Evolutionary conservation across 2,797 vertebrate species (phyloP).

Genomic region (Apogon hyalosoma): DNA sequence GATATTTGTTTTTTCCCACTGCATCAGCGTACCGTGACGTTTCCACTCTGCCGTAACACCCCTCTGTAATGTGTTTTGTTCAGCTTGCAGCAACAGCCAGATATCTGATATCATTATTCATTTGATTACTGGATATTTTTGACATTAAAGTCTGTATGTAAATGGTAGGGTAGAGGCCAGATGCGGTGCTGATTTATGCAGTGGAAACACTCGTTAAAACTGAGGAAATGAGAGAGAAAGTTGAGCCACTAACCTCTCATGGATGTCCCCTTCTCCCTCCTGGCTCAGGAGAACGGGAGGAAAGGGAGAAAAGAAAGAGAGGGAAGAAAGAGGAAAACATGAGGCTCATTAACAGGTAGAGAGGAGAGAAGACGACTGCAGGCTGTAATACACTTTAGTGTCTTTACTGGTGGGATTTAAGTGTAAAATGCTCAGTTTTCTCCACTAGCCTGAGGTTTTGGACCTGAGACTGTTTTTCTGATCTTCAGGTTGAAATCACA

Average conservation of each 20-base stretch:
- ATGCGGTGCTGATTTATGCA: background rate
- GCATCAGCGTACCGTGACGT: slow-evolving; percentile 6
- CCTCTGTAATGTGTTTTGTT: background rate
- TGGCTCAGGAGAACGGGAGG: slow-evolving; percentile 87
- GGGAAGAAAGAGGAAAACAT: slow-evolving; percentile 19
- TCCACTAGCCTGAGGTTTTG: background rate
- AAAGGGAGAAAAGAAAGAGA: slow-evolving; percentile 43
- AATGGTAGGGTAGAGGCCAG: background rate
- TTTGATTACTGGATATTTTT: background rate
- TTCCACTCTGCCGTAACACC: background rate
- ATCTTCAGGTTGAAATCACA: background rate
- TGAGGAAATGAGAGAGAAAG: slow-evolving; percentile 40
- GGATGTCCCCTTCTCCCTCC: slow-evolving; percentile 94
- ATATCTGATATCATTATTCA: background rate
- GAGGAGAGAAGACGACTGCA: slow-evolving; percentile 14
- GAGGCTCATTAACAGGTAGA: slow-evolving; percentile 31
- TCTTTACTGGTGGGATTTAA: background rate
- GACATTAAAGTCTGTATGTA: background rate
- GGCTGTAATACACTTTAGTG: background rate
- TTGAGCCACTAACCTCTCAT: slow-evolving; percentile 93
- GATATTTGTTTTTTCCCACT: slow-evolving; percentile 14
- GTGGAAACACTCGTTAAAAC: background rate
- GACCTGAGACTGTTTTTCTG: slow-evolving; percentile 1
- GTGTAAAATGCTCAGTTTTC: background rate
- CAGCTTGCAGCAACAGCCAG: background rate